Conservation (phyloP, 2,888 invertebrate genomes). For the Zeuzera pyrina region DNA sequence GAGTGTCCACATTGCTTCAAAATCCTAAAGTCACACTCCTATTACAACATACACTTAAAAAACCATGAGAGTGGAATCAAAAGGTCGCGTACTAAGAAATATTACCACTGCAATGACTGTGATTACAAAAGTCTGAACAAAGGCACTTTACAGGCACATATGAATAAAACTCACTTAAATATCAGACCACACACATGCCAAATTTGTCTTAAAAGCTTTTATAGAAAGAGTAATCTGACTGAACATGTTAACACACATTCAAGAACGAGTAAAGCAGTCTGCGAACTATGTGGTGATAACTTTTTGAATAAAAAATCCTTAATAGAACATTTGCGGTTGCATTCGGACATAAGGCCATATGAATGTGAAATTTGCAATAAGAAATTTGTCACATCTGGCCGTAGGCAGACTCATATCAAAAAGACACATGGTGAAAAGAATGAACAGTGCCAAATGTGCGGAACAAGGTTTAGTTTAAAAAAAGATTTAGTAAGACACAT, state of each 20-base stretch:
- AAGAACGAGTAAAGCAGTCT: conserved; percentile 28
- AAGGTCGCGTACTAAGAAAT: conserved; percentile 16
- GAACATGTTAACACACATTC: conserved; percentile 33
- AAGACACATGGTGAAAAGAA: conserved; percentile 35
- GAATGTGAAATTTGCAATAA: conserved; percentile 35
- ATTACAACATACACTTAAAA: conserved; percentile 28
- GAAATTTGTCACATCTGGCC: conserved; percentile 37
- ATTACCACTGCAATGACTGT: conserved; percentile 29
- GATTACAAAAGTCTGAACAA: conserved; percentile 31
- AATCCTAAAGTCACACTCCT: conserved; percentile 28
- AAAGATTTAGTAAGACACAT: conserved; percentile 43
- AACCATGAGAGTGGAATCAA: conserved; percentile 19
- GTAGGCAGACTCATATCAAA: conserved; percentile 39
- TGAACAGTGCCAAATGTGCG: conserved; percentile 35
- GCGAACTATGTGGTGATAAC: conserved; percentile 38
- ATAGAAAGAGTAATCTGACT: conserved; percentile 36
- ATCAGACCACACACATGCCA: conserved; percentile 32
- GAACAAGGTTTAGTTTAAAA: conserved; percentile 39
- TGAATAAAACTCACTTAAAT: conserved; percentile 36
- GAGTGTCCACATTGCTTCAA: conserved; percentile 34
- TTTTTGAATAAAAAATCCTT: conserved; percentile 39
- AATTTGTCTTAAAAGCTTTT: conserved; percentile 39
- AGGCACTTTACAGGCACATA: conserved; percentile 35
- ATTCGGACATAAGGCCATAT: conserved; percentile 35
- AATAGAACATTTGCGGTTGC: conserved; percentile 36